phyloP scores from a whole-genome alignment of 1,140 invertebrate genomes.

The Panonychus citri region DNA sequence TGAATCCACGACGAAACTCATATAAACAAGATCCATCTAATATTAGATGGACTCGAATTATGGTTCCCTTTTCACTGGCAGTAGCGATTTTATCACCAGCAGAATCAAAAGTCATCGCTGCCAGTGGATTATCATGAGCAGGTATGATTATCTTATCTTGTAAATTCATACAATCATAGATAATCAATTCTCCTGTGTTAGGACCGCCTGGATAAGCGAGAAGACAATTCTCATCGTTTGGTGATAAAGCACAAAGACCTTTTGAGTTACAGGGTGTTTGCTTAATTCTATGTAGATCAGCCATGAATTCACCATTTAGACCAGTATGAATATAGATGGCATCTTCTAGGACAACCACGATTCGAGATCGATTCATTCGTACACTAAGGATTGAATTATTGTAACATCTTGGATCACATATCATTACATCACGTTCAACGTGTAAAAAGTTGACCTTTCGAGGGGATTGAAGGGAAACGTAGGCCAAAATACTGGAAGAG shows the following conservation, averaged over 20 bases:
- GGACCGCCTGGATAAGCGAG: conserved; percentile 83
- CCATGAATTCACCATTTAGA: conserved; percentile 31
- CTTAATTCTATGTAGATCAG: conserved; percentile 95
- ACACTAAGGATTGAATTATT: conserved; percentile 89
- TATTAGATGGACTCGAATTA: conserved; percentile 80
- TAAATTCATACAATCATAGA: conserved; percentile 89
- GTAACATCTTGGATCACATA: conserved; percentile 85
- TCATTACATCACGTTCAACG: conserved; percentile 93
- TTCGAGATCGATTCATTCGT: conserved; percentile 78
- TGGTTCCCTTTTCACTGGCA: conserved; percentile 46
- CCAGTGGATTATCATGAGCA: conserved; percentile 86
- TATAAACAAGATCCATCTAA: conserved; percentile 57
- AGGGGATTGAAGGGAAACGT: conserved; percentile 73
- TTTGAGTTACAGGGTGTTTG: conserved; percentile 85
- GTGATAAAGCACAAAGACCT: conserved; percentile 72
- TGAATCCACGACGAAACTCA: conserved; percentile 69
- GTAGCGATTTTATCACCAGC: conserved; percentile 38
- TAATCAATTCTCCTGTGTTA: conserved; percentile 82
- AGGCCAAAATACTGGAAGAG: conserved; percentile 81
- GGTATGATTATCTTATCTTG: conserved; percentile 78
- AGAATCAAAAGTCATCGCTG: conserved; percentile 74
- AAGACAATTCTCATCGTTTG: conserved; percentile 64
- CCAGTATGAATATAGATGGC: conserved; percentile 87
- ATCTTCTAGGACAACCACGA: conserved; percentile 93
- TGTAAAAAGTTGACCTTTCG: conserved; percentile 87